Base-by-base conservation (phyloP, 2,113 vertebrate genomes). In the Aegypius monachus region DNA sequence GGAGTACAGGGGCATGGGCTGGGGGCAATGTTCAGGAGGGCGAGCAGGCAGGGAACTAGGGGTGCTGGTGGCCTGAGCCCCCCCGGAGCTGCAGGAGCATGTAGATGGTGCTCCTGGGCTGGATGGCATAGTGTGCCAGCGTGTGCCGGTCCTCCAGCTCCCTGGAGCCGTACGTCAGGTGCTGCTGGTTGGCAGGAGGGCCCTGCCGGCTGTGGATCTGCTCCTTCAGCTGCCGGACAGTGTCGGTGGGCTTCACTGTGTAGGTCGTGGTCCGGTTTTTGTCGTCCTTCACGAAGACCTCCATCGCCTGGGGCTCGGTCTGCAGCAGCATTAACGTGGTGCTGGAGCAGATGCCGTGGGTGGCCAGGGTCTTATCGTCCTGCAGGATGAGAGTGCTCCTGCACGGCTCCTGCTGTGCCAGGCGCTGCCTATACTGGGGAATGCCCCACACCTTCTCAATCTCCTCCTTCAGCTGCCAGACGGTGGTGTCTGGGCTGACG, bases 81-180 rank as follows among this genome's bases (percentile, higher is more conserved):
- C 96, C 95, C 1, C 94, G 86, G 29, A 97, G 96, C 18, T 23
- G 20, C 72, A 96, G 91, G 26, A 81, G 65, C 95, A 97, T 36
- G 52, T 9, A 65, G 83, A 96, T 91, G 23, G 9, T 93, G 77
- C 42, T 68, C 56, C 6, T 58, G 77, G 89, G 93, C 70, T 52
- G 29, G 56, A 97, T 0, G 0, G 55, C 0, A 0, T 96, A 97
- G 65, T 97, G n/a, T 0, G 7, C 84, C 78, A 96, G 81, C 0
- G 11, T 84, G 31, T 56, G 23, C 11, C 0, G 4, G 61, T 96
- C 77, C 47, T 94, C 65, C 84, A 96, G 42, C 38, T 74, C 61
- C 29, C 0, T 13, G 56, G 68, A 48, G 23, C 12, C 34, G 0
- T 87, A 91, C 0, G 48, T 93, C 47, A 97, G 73, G 40, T 34